Percentiles rank a stretch among this genome's conserved stretches.
phyloP scores from a whole-genome alignment of 2,113 vertebrate species.

The Echinops telfairi region DNA sequence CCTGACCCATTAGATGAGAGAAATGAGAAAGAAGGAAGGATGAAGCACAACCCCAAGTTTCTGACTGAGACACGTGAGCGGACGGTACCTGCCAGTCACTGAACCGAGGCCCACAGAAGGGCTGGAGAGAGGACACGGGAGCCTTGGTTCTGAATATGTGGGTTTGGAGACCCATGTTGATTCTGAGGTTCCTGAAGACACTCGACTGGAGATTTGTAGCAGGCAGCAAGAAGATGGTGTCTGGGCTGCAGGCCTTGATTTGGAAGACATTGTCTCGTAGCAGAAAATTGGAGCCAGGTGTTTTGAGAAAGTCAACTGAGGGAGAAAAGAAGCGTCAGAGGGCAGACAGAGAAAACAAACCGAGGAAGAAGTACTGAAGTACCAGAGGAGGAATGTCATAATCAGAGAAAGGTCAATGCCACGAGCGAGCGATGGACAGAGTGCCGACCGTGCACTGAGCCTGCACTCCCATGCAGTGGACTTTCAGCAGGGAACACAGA shows the following conservation, averaged over 20 bases:
- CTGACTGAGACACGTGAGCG: not conserved
- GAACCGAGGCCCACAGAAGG: not conserved
- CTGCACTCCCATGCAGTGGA: not conserved
- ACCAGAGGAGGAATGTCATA: not conserved
- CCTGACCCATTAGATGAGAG: not conserved
- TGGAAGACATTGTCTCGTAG: not conserved
- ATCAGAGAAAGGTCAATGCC: not conserved
- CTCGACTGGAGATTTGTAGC: not conserved
- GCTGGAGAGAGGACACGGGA: not conserved
- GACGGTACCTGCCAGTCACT: not conserved
- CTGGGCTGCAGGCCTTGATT: not conserved
- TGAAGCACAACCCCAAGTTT: constrained; percentile 10
- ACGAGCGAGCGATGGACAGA: not conserved
- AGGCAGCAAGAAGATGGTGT: not conserved
- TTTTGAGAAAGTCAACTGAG: constrained; percentile 14
- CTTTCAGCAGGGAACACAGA: not conserved
- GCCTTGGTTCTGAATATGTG: not conserved
- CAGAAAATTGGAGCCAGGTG: not conserved
- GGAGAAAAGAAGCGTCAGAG: not conserved
- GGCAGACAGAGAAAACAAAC: not conserved
- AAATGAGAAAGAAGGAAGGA: constrained; percentile 17
- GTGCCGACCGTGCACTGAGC: not conserved
- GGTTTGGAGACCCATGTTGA: not conserved
- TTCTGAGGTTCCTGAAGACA: not conserved
- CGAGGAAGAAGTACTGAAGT: not conserved